Evolutionary conservation across 2,888 invertebrate species (phyloP).

Genomic region (Choristoneura rosaceana): DNA sequence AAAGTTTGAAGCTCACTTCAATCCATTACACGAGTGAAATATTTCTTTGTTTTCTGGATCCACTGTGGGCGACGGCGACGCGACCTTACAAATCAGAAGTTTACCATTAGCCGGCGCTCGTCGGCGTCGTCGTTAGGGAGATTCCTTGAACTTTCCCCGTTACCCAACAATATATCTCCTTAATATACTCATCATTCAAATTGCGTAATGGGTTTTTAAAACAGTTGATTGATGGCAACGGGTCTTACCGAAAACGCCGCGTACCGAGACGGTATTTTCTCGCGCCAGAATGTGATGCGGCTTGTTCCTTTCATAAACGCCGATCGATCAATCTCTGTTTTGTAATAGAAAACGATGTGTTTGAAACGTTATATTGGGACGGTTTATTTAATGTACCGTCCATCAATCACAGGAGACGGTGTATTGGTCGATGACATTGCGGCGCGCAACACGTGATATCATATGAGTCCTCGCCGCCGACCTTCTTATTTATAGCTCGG

Average conservation of each 20-base stretch:
- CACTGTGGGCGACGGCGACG: conserved; percentile 41
- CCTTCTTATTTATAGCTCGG: conserved; percentile 25
- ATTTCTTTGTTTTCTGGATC: conserved; percentile 76
- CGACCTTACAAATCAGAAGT: conserved; percentile 71
- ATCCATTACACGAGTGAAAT: conserved; percentile 85
- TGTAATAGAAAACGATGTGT: conserved; percentile 75
- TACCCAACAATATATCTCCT: conserved; percentile 50
- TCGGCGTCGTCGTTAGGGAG: conserved; percentile 46
- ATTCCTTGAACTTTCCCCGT: conserved; percentile 42
- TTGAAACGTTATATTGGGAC: conserved; percentile 78
- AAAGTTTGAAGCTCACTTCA: conserved; percentile 84
- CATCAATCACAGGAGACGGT: conserved; percentile 76
- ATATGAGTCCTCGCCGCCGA: neutral
- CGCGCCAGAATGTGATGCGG: conserved; percentile 41
- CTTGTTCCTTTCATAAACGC: conserved; percentile 59
- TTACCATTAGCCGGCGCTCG: conserved; percentile 62
- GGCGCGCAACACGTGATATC: conserved; percentile 72
- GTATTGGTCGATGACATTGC: conserved; percentile 74
- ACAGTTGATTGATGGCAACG: conserved; percentile 55
- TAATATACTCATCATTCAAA: conserved; percentile 57
- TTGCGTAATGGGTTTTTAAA: conserved; percentile 53
- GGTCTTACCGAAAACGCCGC: conserved; percentile 41
- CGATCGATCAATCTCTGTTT: conserved; percentile 74
- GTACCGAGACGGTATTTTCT: conserved; percentile 26
- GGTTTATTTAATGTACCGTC: conserved; percentile 81